phyloP scores from a whole-genome alignment of 2,797 vertebrate species.

The Melanotaenia parkinsoni region DNA sequence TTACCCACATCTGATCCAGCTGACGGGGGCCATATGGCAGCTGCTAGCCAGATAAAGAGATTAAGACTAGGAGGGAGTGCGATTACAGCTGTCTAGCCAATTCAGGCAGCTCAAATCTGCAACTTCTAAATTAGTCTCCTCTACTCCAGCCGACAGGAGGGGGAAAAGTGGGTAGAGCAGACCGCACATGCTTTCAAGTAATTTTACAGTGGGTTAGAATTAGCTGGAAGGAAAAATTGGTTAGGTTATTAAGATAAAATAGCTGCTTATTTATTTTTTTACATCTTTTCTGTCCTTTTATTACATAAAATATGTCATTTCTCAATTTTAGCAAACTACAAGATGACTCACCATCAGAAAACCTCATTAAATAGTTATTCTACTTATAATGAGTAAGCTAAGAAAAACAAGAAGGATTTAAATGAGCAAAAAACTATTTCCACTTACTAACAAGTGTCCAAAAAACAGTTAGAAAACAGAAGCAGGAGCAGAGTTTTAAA shows the following conservation, averaged over 20 bases:
- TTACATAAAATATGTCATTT: not conserved
- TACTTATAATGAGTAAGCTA: not conserved
- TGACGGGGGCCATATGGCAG: conserved; percentile 99
- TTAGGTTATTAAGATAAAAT: conserved; percentile 38
- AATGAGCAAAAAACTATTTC: not conserved
- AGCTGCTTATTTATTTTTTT: conserved; percentile 20
- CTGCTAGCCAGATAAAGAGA: conserved; percentile 99
- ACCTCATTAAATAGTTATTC: not conserved
- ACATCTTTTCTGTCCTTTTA: conserved; percentile 6
- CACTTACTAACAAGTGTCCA: conserved; percentile 23
- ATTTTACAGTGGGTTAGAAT: conserved; percentile 62
- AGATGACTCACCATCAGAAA: conserved; percentile 1
- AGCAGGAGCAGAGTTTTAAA: conserved; percentile 43
- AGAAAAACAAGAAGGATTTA: not conserved
- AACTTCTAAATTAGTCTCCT: conserved; percentile 99
- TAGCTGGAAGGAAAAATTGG: conserved; percentile 27
- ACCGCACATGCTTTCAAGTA: conserved; percentile 70
- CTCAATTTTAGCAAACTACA: not conserved
- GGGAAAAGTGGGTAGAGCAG: conserved; percentile 60
- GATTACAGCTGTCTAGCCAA: conserved; percentile 99
- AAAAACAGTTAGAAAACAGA: conserved; percentile 29
- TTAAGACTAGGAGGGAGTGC: conserved; percentile 99
- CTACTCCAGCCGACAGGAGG: conserved; percentile 81
- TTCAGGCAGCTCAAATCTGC: conserved; percentile 99
- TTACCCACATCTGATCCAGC: conserved; percentile 99